Base-by-base conservation (phyloP, 2,888 invertebrate species). In the Troides oblongomaculatus region DNA sequence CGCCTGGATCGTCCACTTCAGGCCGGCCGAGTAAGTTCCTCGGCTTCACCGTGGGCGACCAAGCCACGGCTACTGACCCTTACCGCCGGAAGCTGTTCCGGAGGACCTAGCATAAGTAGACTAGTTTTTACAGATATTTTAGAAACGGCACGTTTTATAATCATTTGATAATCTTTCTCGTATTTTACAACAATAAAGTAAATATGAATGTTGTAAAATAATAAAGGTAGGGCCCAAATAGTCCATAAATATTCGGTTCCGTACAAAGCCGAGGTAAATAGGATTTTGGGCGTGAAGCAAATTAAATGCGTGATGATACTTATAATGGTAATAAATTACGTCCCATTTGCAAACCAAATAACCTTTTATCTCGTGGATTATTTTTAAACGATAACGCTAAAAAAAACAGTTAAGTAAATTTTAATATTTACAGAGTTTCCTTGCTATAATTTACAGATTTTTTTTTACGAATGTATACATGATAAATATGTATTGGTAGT, bases 181-280 rank as follows among this genome's bases (percentile, higher is more conserved):
- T 63, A n/a, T 53, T 59, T 39, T 4, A 39, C 21, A 46, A 14
- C 46, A 12, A 46, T 46, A 46, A 46, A 46, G 14, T 46, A 46
- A 46, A 39, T 69, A 65, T 62, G 57, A 70, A 70, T 70, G 81
- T 79, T 76, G 78, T 73, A 71, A 77, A 79, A 79, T 81, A 83
- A 83, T 81, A 80, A 79, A 83, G 79, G 81, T 83, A 79, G 80
- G 77, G 78, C 78, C 79, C 78, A 80, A 79, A 84, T 83, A 81
- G 78, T 76, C 78, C 81, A 86, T 86, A 88, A 88, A 88, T 89
- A 82, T 83, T 77, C 76, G 75, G 75, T 89, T 91, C 88, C 86
- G 76, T 84, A 84, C 86, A 84, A 86, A 80, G 79, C 82, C 75
- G 81, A 83, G 81, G 84, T 80, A 86, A 84, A 87, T 85, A 86